Base-by-base conservation (phyloP, 2,888 invertebrate species). In the Hesperia comma region DNA sequence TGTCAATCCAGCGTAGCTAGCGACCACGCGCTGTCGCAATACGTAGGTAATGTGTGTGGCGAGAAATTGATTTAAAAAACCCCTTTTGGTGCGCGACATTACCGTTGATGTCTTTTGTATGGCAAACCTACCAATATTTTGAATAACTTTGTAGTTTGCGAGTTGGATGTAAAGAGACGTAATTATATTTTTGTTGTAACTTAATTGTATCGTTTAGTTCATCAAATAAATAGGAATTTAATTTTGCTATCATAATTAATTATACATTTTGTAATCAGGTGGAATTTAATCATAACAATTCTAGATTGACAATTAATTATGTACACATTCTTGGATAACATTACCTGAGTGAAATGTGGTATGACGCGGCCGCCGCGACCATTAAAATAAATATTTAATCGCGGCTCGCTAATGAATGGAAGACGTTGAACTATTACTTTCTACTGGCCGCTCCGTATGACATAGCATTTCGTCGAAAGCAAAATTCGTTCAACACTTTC, bases 401-500 rank as follows among this genome's bases (percentile, higher is more conserved):
- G 56, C 55, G 46, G 46, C 55, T 21, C 15, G 55, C 37, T 67
- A 67, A 79, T 79, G 71, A 78, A 83, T 79, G 77, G 79, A 79
- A 79, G 75, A 71, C 73, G 71, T 72, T 78, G 73, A 77, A 82
- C 83, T 87, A 85, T 88, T 88, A 90, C 90, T 92, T 92, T 92
- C 92, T 88, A 86, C 83, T 78, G 78, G 74, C 71, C 80, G 80
- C 78, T 75, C 51, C 33, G 76, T 78, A 79, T 81, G 84, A 85
- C 79, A 79, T 78, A 80, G 81, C 79, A 78, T 78, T 82, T 80
- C 76, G 84, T 83, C 80, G 91, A 91, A 92, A 92, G 89, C 89
- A 92, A 92, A 92, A 90, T 90, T 87, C 85, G 85, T 81, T 81
- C 84, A 86, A 87, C 88, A 90, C 90, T 92, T 92, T 92, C 92